These are phyloP conservation scores for Macquaria australasica DNA, from an alignment of 2,113 vertebrate genomes.

Conservation along the genomic window DNA sequence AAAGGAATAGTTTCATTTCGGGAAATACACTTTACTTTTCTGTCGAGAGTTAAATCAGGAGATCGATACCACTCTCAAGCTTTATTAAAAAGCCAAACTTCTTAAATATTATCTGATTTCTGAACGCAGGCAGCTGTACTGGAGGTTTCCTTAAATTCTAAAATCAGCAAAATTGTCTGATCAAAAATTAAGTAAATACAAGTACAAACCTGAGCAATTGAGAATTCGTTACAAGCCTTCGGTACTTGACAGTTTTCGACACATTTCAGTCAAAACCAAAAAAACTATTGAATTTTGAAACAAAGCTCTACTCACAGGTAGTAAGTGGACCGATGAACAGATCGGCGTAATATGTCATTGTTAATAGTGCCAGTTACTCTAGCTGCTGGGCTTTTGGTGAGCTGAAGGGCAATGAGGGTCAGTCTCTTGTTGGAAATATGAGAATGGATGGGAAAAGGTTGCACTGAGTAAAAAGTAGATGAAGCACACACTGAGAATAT, in stretches of 20 bases:
- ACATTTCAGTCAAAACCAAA: neutral
- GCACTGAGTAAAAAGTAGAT: neutral
- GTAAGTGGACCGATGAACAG: neutral
- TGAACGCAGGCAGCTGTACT: neutral
- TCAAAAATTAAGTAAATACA: neutral
- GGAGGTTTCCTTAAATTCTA: neutral
- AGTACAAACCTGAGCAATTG: neutral
- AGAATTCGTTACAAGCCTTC: neutral
- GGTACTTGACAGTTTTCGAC: neutral
- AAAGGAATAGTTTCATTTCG: too few relatives aligned
- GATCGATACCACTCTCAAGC: too few relatives aligned
- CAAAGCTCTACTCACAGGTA: neutral
- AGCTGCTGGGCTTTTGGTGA: neutral
- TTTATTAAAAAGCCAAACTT: too few relatives aligned
- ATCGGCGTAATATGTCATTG: neutral
- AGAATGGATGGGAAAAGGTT: neutral
- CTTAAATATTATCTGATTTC: neutral
- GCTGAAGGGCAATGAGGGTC: neutral
- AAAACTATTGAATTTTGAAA: neutral
- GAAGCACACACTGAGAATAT: constrained; percentile 4
- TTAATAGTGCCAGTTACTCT: too few relatives aligned
- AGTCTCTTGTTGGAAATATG: neutral
- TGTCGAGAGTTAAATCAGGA: too few relatives aligned
- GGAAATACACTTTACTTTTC: too few relatives aligned
- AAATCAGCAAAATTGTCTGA: neutral